Evolutionary conservation across 2,888 invertebrate genomes (phyloP), one percentile per base, ranked within the genome.

Genomic region (Vesta saturnalis): DNA sequence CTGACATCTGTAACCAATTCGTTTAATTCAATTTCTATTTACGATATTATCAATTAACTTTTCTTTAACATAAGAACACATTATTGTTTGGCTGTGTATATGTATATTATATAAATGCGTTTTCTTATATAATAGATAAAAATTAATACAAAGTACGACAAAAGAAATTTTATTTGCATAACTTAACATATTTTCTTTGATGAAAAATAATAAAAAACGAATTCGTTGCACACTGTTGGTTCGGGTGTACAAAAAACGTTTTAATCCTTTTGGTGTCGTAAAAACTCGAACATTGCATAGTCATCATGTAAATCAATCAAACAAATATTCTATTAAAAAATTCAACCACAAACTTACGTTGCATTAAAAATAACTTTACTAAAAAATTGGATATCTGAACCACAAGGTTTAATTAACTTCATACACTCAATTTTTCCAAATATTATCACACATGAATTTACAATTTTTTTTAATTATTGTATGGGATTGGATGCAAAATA

Each of bases 321-420:
- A 35, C 58, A 58, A 58, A 58, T 58, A 58, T 39, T 58, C 58
- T 43, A 58, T 43, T 58, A 58, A 58, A 58, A 58, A 58, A 14
- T 58, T 58, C 18, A 35, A 58, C 58, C 58, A 43, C 58, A 58
- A 58, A 43, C 58, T 58, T 58, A 58, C 58, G 35, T 58, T 58
- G 35, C 35, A 58, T 35, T 35, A 58, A 35, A 35, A 30, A 58
- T n/a, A 58, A 39, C n/a, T 35, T 54, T 21, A 22, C 12, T 22
- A 39, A 58, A 58, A 58, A 58, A 58, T 21, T 52, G 19, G 19
- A 21, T 52, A 52, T 52, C 52, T 52, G 52, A 52, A 52, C 19
- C 52, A 52, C 19, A 52, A 52, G 19, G 52, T 58, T 58, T 58
- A 58, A 58, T 58, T 58, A 58, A 58, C 39, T 58, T 58, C 18